Evolutionary conservation across 2,888 invertebrate species (phyloP).

Genomic region (Chalcis sispes): DNA sequence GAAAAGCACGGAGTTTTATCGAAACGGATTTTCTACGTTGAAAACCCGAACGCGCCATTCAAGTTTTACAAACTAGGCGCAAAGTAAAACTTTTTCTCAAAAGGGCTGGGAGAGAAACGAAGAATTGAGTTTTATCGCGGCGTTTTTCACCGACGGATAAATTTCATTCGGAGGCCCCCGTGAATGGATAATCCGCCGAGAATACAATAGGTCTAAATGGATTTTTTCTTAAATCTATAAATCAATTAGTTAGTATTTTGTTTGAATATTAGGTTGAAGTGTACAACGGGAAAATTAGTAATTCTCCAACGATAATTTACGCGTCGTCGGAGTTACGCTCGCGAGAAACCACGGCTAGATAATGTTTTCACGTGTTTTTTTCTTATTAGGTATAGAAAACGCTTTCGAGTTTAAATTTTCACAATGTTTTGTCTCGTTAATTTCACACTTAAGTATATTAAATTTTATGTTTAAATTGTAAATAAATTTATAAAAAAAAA

Average conservation of each 20-base stretch:
- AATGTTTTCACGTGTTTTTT: too few species aligned
- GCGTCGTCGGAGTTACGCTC: not conserved
- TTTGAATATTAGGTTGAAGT: not conserved
- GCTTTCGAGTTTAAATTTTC: too few species aligned
- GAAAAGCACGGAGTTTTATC: too few species aligned
- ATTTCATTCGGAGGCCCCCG: not conserved
- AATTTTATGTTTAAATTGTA: too few species aligned
- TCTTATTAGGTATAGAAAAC: too few species aligned
- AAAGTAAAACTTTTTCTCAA: not conserved
- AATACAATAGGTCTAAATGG: conserved; percentile 8
- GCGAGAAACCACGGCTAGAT: not conserved
- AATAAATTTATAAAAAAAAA: too few species aligned
- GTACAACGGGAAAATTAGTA: not conserved
- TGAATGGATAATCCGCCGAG: conserved; percentile 17
- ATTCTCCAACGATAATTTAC: not conserved
- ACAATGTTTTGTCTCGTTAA: too few species aligned
- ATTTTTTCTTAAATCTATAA: conserved; percentile 17
- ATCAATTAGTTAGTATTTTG: conserved; percentile 15
- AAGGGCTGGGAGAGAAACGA: not conserved
- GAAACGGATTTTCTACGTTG: too few species aligned
- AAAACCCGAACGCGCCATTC: too few species aligned
- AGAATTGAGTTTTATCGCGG: too few species aligned
- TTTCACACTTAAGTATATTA: too few species aligned
- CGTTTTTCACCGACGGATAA: conserved; percentile 13
- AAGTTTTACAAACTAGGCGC: too few species aligned